Conservation (phyloP, 2,888 invertebrate genomes). For the Dasysyrphus albostriatus region DNA sequence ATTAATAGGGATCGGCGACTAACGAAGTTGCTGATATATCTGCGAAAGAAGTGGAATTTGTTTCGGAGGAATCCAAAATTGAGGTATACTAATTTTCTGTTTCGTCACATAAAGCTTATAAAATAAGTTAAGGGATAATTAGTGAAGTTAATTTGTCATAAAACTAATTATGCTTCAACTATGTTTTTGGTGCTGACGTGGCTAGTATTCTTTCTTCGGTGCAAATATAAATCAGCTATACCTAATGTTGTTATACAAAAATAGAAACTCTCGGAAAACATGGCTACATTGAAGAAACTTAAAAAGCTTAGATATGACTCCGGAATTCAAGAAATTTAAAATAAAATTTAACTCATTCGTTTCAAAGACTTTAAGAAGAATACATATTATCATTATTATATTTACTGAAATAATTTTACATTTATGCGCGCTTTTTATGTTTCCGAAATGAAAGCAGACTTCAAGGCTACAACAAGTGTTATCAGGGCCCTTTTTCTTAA, state of each 20-base stretch:
- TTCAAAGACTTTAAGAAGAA: not conserved
- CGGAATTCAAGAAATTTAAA: too few species aligned
- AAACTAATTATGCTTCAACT: conserved; percentile 11
- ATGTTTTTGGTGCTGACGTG: conserved; percentile 57
- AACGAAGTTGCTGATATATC: conserved; percentile 83
- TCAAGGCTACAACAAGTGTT: too few species aligned
- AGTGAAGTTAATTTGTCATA: not conserved
- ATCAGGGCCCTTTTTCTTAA: too few species aligned
- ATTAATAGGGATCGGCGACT: conserved; percentile 83
- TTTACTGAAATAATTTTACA: not conserved
- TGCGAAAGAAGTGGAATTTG: conserved; percentile 88
- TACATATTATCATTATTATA: not conserved
- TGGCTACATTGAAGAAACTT: not conserved
- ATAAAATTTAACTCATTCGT: too few species aligned
- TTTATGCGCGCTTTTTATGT: not conserved
- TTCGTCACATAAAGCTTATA: conserved; percentile 33
- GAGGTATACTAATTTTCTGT: conserved; percentile 79
- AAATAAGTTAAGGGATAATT: conserved; percentile 19
- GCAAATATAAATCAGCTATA: conserved; percentile 64
- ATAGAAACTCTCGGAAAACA: not conserved
- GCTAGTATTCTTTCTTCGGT: conserved; percentile 30
- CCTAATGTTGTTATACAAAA: conserved; percentile 73
- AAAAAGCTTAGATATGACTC: not conserved
- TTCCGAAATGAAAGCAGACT: not conserved
- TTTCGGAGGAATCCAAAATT: conserved; percentile 85